Conservation (phyloP, 1,140 invertebrate species). For the Brachionus sp. region DNA sequence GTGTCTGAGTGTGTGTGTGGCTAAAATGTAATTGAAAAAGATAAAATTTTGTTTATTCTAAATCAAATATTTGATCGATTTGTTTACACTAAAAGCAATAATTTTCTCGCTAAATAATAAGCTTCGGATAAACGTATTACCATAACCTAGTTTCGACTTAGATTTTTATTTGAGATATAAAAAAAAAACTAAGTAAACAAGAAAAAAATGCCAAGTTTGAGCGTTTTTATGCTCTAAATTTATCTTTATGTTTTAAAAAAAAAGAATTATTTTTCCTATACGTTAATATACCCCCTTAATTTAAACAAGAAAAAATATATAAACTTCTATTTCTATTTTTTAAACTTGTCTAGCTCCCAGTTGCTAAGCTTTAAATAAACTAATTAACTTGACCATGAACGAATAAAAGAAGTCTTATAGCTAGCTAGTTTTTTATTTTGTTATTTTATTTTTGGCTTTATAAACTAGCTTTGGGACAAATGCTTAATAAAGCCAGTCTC, state of each 20-base stretch:
- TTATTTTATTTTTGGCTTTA: not conserved
- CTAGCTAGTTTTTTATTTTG: not conserved
- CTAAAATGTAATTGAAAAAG: not conserved
- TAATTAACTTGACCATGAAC: not conserved
- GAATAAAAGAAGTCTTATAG: not conserved
- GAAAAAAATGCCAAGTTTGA: not conserved
- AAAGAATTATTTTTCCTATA: not conserved
- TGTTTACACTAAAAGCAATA: not conserved
- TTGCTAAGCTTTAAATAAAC: not conserved
- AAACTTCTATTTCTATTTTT: not conserved
- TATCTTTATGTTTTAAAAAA: not conserved
- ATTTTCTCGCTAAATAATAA: slow-evolving; percentile 4
- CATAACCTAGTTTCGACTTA: not conserved
- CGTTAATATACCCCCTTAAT: not conserved
- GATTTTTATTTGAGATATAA: not conserved
- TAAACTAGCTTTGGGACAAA: not conserved
- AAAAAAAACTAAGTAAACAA: not conserved
- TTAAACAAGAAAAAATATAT: not conserved
- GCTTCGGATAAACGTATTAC: not conserved
- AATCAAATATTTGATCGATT: slow-evolving; percentile 4
- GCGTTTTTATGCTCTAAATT: not conserved
- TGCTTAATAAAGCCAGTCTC: not conserved
- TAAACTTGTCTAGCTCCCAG: not conserved
- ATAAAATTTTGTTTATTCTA: not conserved
- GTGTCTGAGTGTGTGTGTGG: not conserved